phyloP scores from a whole-genome alignment of 2,888 invertebrate genomes.

The Nebria brevicollis region DNA sequence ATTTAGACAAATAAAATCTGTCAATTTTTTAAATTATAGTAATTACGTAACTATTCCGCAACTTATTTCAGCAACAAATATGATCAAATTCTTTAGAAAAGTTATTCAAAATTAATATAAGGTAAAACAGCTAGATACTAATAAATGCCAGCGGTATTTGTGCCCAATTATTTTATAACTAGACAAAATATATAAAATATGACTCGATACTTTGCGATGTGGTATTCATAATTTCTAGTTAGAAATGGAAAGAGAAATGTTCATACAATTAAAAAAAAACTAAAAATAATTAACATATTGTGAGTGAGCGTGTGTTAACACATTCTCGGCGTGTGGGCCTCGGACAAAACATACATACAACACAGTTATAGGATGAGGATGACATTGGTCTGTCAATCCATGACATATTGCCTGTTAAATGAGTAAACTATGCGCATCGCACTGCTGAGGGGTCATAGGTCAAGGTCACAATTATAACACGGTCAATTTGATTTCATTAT shows the following conservation, averaged over 20 bases:
- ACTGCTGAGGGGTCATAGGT: constrained; percentile 18
- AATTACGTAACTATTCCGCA: too few relatives aligned
- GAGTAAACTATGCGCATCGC: constrained; percentile 18
- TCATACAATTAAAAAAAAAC: not conserved
- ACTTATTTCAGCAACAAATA: too few relatives aligned
- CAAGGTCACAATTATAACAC: constrained; percentile 22
- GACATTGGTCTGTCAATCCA: constrained; percentile 25
- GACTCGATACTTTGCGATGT: not conserved
- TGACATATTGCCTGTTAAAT: constrained; percentile 35
- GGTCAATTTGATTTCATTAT: constrained; percentile 35
- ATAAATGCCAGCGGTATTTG: not conserved
- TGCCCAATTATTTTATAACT: not conserved
- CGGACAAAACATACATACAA: not conserved
- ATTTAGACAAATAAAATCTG: too few relatives aligned
- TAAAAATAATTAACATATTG: not conserved
- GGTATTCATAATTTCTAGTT: not conserved
- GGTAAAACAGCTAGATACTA: not conserved
- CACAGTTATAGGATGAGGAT: not conserved
- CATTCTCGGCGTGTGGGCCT: not conserved
- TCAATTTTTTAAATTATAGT: too few relatives aligned
- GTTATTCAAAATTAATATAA: too few relatives aligned
- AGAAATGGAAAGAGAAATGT: not conserved
- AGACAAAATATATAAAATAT: not conserved
- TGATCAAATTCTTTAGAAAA: too few relatives aligned
- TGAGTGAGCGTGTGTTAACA: constrained; percentile 7